Conservation (phyloP, 2,888 invertebrate species). For the Clivina fossor region DNA sequence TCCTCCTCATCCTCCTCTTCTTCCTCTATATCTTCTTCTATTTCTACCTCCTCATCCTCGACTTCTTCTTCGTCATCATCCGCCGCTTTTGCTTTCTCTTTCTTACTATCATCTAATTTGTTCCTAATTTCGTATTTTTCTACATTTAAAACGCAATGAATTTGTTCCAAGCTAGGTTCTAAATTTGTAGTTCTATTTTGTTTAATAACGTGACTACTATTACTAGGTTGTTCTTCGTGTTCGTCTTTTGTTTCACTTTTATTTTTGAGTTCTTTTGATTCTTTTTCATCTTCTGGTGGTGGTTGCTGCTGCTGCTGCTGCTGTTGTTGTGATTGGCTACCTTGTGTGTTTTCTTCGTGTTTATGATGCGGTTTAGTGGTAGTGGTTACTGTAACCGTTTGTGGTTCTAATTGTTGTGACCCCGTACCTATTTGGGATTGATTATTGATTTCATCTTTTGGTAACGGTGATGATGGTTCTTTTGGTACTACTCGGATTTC, state of each 20-base stretch:
- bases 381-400: conserved; percentile 5
- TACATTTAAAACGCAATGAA: conserved; percentile 23
- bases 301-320: conserved; percentile 11
- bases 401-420: background rate
- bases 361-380: conserved; percentile 27
- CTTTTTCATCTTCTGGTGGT: background rate
- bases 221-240: conserved; percentile 33
- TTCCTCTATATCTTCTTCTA: conserved; percentile 16
- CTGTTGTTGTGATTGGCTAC: conserved; percentile 11
- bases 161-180: conserved; percentile 5
- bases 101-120: conserved; percentile 29
- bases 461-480: conserved; percentile 39
- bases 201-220: conserved; percentile 10
- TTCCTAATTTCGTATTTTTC: conserved; percentile 26
- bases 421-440: too few species aligned
- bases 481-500: conserved; percentile 76
- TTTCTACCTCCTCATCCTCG: background rate
- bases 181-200: background rate
- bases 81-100: conserved; percentile 32
- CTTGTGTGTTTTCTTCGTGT: conserved; percentile 35
- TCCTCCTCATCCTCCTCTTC: conserved; percentile 14
- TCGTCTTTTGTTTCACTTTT: conserved; percentile 33
- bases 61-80: conserved; percentile 34
- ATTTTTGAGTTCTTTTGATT: conserved; percentile 19
- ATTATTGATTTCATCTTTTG: too few species aligned